phyloP scores from a whole-genome alignment of 2,888 invertebrate species.

The Phasia obesa region DNA sequence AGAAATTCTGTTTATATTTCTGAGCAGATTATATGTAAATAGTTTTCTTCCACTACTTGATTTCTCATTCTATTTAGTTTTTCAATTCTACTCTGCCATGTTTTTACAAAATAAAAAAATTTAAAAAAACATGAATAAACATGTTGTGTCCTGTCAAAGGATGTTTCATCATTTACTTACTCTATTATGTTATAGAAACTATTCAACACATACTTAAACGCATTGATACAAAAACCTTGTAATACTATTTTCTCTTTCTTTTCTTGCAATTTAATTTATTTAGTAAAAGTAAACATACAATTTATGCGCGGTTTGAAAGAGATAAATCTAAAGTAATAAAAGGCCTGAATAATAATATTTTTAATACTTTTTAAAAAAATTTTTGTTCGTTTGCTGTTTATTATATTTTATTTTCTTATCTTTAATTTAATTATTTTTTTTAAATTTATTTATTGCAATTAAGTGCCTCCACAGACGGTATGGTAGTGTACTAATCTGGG shows the following conservation, averaged over 20 bases:
- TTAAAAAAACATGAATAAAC: not conserved
- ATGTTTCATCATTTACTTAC: slow-evolving; percentile 31
- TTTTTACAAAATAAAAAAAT: not conserved
- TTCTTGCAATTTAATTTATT: not conserved
- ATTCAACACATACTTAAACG: not conserved
- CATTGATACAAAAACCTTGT: slow-evolving; percentile 16
- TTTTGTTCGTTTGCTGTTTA: too few species aligned
- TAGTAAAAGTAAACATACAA: not conserved
- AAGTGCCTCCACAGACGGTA: too few species aligned
- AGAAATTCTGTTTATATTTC: slow-evolving; percentile 47
- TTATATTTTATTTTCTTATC: too few species aligned
- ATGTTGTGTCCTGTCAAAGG: slow-evolving; percentile 35
- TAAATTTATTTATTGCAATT: too few species aligned
- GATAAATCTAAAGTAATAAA: too few species aligned
- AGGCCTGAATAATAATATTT: too few species aligned
- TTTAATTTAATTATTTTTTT: too few species aligned
- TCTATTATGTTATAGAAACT: slow-evolving; percentile 19
- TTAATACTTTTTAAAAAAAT: too few species aligned
- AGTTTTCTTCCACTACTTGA: not conserved
- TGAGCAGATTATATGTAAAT: slow-evolving; percentile 41
- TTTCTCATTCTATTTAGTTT: not conserved
- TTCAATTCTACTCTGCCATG: not conserved
- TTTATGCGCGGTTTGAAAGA: too few species aligned
- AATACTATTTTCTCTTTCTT: not conserved
- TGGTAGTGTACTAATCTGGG: too few species aligned